Evolutionary conservation across 64 coral and sea anemone genomes (phyloP).

Genomic region (Catalaphyllia jardinei): DNA sequence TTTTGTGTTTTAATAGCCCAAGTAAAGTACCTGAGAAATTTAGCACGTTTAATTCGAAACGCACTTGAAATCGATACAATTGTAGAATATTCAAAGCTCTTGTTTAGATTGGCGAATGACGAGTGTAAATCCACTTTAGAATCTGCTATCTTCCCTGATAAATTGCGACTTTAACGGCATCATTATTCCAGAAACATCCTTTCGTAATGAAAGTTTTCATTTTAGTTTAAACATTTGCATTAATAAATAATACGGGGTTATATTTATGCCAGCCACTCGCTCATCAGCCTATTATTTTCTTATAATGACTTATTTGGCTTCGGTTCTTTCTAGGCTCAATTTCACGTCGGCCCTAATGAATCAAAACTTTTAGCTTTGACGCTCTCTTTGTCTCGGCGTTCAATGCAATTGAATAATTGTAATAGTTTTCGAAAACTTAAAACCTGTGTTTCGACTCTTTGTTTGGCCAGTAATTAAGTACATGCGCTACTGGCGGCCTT

Average conservation of each 20-base stretch:
- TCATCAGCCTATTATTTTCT: conserved; percentile 59
- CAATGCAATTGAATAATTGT: conserved; percentile 71
- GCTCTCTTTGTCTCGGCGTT: conserved; percentile 49
- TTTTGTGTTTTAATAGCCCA: conserved; percentile 46
- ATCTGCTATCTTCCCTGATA: not conserved
- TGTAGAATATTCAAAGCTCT: not conserved
- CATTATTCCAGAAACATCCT: conserved; percentile 60
- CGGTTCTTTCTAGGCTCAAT: conserved; percentile 29
- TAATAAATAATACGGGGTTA: conserved; percentile 71
- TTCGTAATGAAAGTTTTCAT: conserved; percentile 66
- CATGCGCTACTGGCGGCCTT: conserved; percentile 6
- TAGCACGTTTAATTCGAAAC: not conserved
- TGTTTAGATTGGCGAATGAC: not conserved
- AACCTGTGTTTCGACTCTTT: conserved; percentile 22
- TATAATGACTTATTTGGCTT: conserved; percentile 45
- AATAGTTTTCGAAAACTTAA: conserved; percentile 45
- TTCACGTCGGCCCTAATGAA: conserved; percentile 48
- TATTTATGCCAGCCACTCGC: conserved; percentile 62
- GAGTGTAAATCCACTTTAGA: not conserved
- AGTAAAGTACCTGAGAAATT: conserved; percentile 11
- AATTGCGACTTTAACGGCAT: conserved; percentile 54
- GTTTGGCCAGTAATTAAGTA: conserved; percentile 17
- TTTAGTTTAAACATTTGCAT: conserved; percentile 82
- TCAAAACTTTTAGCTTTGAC: conserved; percentile 39
- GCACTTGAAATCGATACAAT: not conserved